Evolutionary conservation across 2,113 vertebrate genomes (phyloP), one percentile per base, ranked within the genome.

Genomic region (Heliornis fulica): DNA sequence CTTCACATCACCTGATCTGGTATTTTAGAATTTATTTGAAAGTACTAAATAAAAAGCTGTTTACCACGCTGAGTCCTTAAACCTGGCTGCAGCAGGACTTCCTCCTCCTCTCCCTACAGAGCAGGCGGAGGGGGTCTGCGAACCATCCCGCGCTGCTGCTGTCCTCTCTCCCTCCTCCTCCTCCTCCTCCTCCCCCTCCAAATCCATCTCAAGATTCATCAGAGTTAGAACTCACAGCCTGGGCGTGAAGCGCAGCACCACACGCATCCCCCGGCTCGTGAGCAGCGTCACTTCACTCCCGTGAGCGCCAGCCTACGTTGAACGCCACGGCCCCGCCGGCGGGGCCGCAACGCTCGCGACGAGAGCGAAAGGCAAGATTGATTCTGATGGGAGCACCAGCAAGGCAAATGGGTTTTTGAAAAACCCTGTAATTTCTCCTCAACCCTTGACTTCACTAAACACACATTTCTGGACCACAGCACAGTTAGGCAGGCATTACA

Each of bases 361-460:
- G 6, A 45, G 87, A 86, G 51, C 91, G 29, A 34, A 56, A 89
- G 95, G 97, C 95, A 78, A 97, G 97, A 98, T 95, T 96, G 98
- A 98, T 97, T 97, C 92, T 93, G 97, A 97, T 94, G 97, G 3
- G 97, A 98, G 90, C 92, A 94, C 96, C 96, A 31, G 97, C 96
- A 92, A 97, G 95, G 98, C 97, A 98, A 98, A 98, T 98, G 97
- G 96, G 84, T 97, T 98, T 98, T 97, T 98, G 97, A 97, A 95
- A n/a, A 98, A 98, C 95, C 98, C 98, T 98, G 7, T 97, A 98
- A 98, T 98, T 98, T 98, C 95, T 66, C 87, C 1, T 82, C 97
- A 98, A 98, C 98, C 98, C 97, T 94, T 98, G 98, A 97, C 98
- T 98, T 96, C 95, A 90, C 97, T 98, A 98, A 98, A 97, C 97